Conservation (phyloP, 2,888 invertebrate genomes). For the Hypomecis atomaria region DNA sequence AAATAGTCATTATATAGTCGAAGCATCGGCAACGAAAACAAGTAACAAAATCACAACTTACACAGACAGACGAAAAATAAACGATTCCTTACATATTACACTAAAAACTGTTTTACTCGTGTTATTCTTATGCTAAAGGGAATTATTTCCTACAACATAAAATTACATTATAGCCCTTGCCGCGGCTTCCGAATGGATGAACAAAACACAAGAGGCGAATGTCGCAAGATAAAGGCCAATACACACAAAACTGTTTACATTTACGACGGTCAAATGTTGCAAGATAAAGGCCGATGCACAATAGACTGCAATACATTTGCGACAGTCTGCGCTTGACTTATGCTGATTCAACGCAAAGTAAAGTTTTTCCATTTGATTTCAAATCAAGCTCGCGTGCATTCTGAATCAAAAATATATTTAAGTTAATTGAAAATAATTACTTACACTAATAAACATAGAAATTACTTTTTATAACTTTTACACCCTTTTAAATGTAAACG, state of each 20-base stretch:
- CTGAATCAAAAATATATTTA: too few species aligned
- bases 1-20: background rate
- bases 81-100: slow-evolving; percentile 55
- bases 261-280: background rate
- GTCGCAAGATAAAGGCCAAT: background rate
- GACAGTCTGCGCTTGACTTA: too few species aligned
- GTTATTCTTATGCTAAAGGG: slow-evolving; percentile 74
- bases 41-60: slow-evolving; percentile 45
- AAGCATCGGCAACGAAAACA: slow-evolving; percentile 29
- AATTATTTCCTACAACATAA: slow-evolving; percentile 78
- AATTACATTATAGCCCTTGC: slow-evolving; percentile 58
- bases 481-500: too few species aligned
- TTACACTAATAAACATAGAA: too few species aligned
- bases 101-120: slow-evolving; percentile 68
- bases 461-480: too few species aligned
- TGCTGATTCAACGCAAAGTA: too few species aligned
- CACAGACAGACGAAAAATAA: slow-evolving; percentile 55
- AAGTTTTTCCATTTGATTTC: too few species aligned
- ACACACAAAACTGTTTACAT: background rate
- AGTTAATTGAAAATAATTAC: too few species aligned
- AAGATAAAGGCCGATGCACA: background rate
- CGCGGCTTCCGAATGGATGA: slow-evolving; percentile 43
- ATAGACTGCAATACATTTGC: too few species aligned
- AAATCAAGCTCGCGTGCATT: too few species aligned
- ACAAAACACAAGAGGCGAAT: slow-evolving; percentile 8